Conservation (phyloP, 2,113 vertebrate genomes). For the Callopanchax toddi region DNA sequence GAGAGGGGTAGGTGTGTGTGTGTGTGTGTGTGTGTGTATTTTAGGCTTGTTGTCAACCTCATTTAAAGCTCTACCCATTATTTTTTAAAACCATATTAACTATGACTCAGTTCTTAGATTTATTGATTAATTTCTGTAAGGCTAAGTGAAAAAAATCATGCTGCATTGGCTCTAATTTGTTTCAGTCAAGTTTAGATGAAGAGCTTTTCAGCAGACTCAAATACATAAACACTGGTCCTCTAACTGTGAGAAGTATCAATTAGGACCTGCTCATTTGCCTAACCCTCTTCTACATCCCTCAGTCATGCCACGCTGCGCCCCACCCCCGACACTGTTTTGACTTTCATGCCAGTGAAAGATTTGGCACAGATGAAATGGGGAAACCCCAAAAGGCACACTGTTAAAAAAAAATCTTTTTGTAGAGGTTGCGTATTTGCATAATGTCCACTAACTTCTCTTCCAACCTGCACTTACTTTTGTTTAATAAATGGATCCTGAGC, state of each 20-base stretch:
- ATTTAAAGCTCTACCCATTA: slow-evolving; percentile 50
- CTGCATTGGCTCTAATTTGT: slow-evolving; percentile 61
- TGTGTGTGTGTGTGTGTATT: slow-evolving; percentile 50
- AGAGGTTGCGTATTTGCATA: slow-evolving; percentile 4
- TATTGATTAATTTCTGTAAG: slow-evolving; percentile 9
- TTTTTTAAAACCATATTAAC: too few species aligned
- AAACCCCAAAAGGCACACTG: background rate
- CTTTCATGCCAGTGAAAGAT: slow-evolving; percentile 59
- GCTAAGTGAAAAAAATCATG: slow-evolving; percentile 21
- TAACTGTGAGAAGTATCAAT: slow-evolving; percentile 75
- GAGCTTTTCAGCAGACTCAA: slow-evolving; percentile 66
- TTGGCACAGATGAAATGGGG: slow-evolving; percentile 34
- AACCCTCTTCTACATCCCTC: slow-evolving; percentile 69
- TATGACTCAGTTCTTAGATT: slow-evolving; percentile 7
- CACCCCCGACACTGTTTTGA: slow-evolving; percentile 63
- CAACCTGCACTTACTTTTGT: slow-evolving; percentile 21
- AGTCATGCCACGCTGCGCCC: slow-evolving; percentile 57
- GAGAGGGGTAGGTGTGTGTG: slow-evolving; percentile 39
- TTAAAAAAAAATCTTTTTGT: slow-evolving; percentile 12
- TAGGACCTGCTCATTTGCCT: slow-evolving; percentile 76
- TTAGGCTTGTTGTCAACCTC: slow-evolving; percentile 64
- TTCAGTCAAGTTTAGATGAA: slow-evolving; percentile 67
- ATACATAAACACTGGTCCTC: slow-evolving; percentile 72
- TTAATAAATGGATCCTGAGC: slow-evolving; percentile 26
- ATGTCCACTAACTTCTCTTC: background rate